These are phyloP conservation scores for Aphodius sticticus DNA, from an alignment of 2,888 invertebrate species.

Conservation along the genomic window DNA sequence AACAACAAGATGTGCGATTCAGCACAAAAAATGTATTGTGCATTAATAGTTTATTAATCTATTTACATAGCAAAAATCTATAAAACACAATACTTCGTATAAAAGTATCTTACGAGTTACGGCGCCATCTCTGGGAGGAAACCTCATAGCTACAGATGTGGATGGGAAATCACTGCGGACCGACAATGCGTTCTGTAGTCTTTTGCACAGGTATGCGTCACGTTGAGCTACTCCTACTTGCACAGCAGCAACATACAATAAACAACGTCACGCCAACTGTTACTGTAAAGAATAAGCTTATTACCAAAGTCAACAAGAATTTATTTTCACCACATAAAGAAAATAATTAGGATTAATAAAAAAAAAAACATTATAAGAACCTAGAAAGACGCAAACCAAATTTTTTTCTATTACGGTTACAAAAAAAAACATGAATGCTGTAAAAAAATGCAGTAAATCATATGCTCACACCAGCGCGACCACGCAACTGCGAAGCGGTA, in stretches of 20 bases:
- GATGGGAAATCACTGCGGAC: not conserved
- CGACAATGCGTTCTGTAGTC: not conserved
- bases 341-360: not conserved
- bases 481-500: too few relatives aligned
- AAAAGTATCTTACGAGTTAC: not conserved
- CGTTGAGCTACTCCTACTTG: not conserved
- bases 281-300: not conserved
- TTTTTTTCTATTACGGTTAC: too few relatives aligned
- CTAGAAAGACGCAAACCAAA: too few relatives aligned
- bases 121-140: not conserved
- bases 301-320: not conserved
- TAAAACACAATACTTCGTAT: not conserved
- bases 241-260: conserved; percentile 21
- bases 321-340: not conserved
- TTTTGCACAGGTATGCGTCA: not conserved
- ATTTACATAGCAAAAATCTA: not conserved
- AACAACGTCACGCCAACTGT: conserved; percentile 21
- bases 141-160: not conserved
- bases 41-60: not conserved
- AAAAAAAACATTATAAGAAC: too few relatives aligned
- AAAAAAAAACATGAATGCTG: too few relatives aligned
- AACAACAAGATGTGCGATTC: not conserved
- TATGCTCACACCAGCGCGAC: too few relatives aligned
- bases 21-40: not conserved
- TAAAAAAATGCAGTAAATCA: too few relatives aligned